Conservation (phyloP, 1,140 invertebrate genomes). For the Brachionus plicatilis region DNA sequence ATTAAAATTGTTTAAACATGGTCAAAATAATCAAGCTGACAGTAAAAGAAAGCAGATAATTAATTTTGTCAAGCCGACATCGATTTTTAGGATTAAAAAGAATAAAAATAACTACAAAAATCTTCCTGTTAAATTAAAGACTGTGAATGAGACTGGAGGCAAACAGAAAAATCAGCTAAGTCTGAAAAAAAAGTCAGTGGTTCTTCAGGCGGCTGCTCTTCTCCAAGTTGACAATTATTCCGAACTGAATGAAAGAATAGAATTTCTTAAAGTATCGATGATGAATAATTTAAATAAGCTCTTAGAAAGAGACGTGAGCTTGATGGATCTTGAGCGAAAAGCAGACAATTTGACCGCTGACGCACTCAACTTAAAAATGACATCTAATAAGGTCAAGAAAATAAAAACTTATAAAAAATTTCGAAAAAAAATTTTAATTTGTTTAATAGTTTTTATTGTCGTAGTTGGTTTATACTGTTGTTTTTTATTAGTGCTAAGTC, state of each 20-base stretch:
- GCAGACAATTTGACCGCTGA: not conserved
- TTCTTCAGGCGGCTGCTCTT: not conserved
- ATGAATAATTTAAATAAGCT: not conserved
- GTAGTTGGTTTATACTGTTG: not conserved
- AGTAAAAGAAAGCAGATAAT: not conserved
- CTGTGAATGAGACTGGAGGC: not conserved
- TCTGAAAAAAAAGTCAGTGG: not conserved
- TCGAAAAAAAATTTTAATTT: not conserved
- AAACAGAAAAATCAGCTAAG: not conserved
- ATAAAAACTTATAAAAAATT: not conserved
- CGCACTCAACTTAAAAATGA: not conserved
- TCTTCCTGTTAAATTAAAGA: not conserved
- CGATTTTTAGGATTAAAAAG: not conserved
- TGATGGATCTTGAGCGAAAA: constrained; percentile 14
- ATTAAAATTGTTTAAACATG: not conserved
- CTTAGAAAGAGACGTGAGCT: not conserved
- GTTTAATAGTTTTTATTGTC: not conserved
- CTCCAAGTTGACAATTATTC: not conserved
- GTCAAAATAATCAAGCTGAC: not conserved
- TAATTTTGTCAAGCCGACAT: not conserved
- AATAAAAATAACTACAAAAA: not conserved
- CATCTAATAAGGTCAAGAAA: not conserved
- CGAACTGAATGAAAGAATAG: not conserved
- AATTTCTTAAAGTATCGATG: not conserved
- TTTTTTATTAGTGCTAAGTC: not conserved